Percentiles rank a stretch among this genome's conserved stretches.
Conservation (phyloP, 1,140 invertebrate genomes). For the Drosophila fuyamai region DNA sequence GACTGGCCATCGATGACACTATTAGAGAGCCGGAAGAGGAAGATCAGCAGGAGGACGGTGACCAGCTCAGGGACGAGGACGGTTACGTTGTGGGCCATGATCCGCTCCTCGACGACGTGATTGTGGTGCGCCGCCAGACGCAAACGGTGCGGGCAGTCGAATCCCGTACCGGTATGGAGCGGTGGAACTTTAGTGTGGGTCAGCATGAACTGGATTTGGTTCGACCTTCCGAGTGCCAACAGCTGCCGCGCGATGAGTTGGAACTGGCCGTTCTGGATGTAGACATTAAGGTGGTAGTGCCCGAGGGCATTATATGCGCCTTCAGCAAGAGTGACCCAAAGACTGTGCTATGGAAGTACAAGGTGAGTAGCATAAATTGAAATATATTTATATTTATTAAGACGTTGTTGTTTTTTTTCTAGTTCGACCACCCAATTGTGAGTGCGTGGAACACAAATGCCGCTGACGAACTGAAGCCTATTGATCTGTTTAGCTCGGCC, state of each 20-base stretch:
- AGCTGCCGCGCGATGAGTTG: slow-evolving; percentile 74
- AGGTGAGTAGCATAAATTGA: slow-evolving; percentile 85
- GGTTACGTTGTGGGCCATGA: slow-evolving; percentile 77
- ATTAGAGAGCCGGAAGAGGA: slow-evolving; percentile 27
- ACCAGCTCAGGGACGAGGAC: slow-evolving; percentile 48
- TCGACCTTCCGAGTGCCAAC: slow-evolving; percentile 85
- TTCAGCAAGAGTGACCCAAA: slow-evolving; percentile 86
- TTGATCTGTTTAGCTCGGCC: slow-evolving; percentile 91
- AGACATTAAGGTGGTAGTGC: slow-evolving; percentile 89
- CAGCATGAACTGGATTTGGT: slow-evolving; percentile 91
- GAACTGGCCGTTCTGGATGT: slow-evolving; percentile 85
- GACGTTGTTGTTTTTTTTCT: slow-evolving; percentile 25
- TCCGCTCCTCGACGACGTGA: slow-evolving; percentile 87
- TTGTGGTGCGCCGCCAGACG: slow-evolving; percentile 92
- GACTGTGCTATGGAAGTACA: slow-evolving; percentile 89
- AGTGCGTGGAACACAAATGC: slow-evolving; percentile 91
- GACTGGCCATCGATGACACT: slow-evolving; percentile 52
- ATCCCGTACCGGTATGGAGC: slow-evolving; percentile 92
- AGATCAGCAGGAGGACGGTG: slow-evolving; percentile 13
- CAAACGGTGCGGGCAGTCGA: slow-evolving; percentile 95
- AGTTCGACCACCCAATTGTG: slow-evolving; percentile 94
- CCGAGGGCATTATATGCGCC: slow-evolving; percentile 91
- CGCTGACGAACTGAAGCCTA: slow-evolving; percentile 87
- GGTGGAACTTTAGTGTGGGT: slow-evolving; percentile 98
- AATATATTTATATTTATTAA: not conserved